Base-by-base conservation (phyloP, 2,888 invertebrate species). In the Drosophila putrida region DNA sequence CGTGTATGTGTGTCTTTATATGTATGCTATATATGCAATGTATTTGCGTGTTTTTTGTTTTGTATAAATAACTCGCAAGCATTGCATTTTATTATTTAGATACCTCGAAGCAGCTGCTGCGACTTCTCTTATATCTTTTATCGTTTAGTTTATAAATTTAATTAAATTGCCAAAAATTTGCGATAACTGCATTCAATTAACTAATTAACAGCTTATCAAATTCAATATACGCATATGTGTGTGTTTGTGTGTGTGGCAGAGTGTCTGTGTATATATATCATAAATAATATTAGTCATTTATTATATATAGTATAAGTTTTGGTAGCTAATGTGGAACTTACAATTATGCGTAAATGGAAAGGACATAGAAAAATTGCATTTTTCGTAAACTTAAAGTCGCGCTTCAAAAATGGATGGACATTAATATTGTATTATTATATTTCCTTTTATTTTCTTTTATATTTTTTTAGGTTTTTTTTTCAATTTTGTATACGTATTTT, bases 371-470 rank as follows among this genome's bases (percentile, higher is more conserved):
- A 84, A 84, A 88, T 84, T 79, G 75, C 15, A 88, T 88, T 87
- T 83, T 88, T 88, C 83, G 63, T 85, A 59, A 84, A 84, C 86
- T 72, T 85, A 88, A 80, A 82, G 73, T 79, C 73, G 75, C 79
- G 75, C 65, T 73, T 88, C 83, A 71, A 85, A 84, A 84, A 84
- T 84, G 83, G 83, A 84, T 84, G 83, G 83, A 84, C 88, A 84
- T 88, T 66, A 65, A 59, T 69, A 65, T 66, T 77, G 57, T 78
- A 63, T 70, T 72, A 43, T 53, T 20, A 20, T 20, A 20, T 20
- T 20, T 20, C 20, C 20, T 20, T 20, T 20, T 20, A 28, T n/a
- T 20, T 20, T 49, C 25, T 31, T 8, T 6, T 31, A 6, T 46
- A 31, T 61, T 31, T 25, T 38, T 59, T 20, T n/a, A n/a, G 27